Conservation (phyloP, 92 coral and sea anemone species). For the Blastomussa wellsi region DNA sequence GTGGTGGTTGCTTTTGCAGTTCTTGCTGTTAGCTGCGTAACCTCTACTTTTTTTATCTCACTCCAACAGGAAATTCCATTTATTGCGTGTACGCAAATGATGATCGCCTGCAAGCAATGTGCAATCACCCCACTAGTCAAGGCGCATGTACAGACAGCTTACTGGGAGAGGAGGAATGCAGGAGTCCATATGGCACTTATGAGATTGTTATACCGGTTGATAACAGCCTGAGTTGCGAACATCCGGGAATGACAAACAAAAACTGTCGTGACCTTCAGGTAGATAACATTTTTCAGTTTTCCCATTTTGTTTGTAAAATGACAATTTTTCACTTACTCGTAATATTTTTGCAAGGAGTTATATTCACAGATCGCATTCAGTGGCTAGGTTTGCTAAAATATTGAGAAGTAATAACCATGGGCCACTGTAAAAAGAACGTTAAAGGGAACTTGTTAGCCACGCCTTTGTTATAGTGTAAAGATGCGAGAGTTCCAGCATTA, state of each 20-base stretch:
- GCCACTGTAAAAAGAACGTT: too few relatives aligned
- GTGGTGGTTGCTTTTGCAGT: too few relatives aligned
- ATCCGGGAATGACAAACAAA: background rate
- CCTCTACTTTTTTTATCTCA: background rate
- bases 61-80: background rate
- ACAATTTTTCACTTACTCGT: too few relatives aligned
- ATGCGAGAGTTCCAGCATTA: too few relatives aligned
- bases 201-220: conserved; percentile 9
- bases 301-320: background rate
- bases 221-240: background rate
- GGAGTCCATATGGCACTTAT: conserved; percentile 8
- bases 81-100: background rate
- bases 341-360: background rate
- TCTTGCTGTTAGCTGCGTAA: too few relatives aligned
- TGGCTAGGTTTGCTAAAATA: too few relatives aligned
- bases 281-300: background rate
- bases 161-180: conserved; percentile 11
- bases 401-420: too few relatives aligned
- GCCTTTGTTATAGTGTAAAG: too few relatives aligned
- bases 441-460: too few relatives aligned
- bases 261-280: background rate
- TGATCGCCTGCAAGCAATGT: background rate
- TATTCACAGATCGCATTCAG: background rate
- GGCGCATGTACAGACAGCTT: conserved; percentile 5
- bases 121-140: background rate